Percentiles rank a stretch among this genome's conserved stretches.
Conservation (phyloP, 2,888 invertebrate genomes). For the Salticus scenicus region DNA sequence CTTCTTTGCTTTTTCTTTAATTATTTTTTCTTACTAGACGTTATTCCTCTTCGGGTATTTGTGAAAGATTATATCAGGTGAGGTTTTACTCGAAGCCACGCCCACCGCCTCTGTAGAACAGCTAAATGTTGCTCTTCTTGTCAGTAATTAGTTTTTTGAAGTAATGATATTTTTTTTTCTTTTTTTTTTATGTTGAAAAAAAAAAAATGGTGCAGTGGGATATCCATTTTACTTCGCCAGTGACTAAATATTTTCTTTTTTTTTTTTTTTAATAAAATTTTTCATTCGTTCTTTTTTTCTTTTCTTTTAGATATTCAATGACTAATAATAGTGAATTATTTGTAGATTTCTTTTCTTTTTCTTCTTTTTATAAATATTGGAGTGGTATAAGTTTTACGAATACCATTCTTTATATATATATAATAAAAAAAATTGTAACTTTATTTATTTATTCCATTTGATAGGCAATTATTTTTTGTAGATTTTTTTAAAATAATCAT, state of each 20-base stretch:
- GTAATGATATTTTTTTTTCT: not conserved
- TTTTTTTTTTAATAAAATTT: no score
- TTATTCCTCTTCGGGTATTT: not conserved
- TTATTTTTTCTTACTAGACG: not conserved
- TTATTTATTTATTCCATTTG: no score
- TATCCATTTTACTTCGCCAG: not conserved
- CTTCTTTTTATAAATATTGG: no score
- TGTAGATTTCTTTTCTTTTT: no score
- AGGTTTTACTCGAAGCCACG: not conserved
- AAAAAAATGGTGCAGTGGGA: not conserved
- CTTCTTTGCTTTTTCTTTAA: not conserved
- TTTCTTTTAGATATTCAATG: no score
- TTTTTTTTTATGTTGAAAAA: not conserved
- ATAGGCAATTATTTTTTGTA: no score
- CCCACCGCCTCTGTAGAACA: not conserved
- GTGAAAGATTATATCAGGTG: constrained; percentile 6
- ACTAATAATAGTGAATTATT: no score
- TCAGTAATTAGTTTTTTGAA: not conserved
- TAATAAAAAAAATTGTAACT: no score
- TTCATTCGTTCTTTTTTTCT: no score
- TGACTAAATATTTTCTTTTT: not conserved
- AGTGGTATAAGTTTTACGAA: no score
- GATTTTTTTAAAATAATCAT: no score
- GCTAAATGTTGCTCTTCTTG: not conserved
- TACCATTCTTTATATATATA: no score